Percentiles rank a stretch among this genome's conserved stretches.
Conservation (phyloP, 2,113 vertebrate genomes). For the Spheniscus mendiculus region DNA sequence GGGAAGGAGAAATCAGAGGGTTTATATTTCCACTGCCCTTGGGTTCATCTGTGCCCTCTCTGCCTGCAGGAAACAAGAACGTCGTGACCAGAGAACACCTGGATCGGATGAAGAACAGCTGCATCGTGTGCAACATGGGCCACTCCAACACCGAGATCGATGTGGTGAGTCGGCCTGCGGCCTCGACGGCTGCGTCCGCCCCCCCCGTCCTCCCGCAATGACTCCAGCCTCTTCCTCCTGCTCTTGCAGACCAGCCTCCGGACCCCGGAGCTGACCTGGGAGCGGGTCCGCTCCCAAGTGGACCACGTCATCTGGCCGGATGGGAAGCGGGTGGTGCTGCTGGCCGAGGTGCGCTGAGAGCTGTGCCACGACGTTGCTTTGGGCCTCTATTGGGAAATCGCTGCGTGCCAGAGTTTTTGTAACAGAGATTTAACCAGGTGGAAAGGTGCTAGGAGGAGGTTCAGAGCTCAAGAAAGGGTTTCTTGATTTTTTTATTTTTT, state of each 20-base stretch:
- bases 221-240: neutral
- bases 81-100: slow-evolving; percentile 95
- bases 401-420: neutral
- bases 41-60: neutral
- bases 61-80: slow-evolving; percentile 92
- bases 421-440: neutral
- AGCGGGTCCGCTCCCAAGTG: slow-evolving; percentile 95
- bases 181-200: accelerated
- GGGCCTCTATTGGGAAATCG: accelerated
- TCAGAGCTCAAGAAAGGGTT: neutral
- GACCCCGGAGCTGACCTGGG: slow-evolving; percentile 97
- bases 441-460: neutral
- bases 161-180: slow-evolving; percentile 81
- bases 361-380: accelerated
- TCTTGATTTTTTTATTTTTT: neutral
- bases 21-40: neutral
- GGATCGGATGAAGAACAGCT: slow-evolving; percentile 97
- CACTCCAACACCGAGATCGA: slow-evolving; percentile 99
- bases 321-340: slow-evolving; percentile 92
- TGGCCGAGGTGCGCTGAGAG: slow-evolving; percentile 86
- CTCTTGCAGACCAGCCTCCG: slow-evolving; percentile 89
- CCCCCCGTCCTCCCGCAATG: accelerated
- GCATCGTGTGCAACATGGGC: slow-evolving; percentile 99
- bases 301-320: slow-evolving; percentile 99
- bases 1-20: neutral